Conservation (phyloP, 2,888 invertebrate genomes). For the Drosophila mettleri region DNA sequence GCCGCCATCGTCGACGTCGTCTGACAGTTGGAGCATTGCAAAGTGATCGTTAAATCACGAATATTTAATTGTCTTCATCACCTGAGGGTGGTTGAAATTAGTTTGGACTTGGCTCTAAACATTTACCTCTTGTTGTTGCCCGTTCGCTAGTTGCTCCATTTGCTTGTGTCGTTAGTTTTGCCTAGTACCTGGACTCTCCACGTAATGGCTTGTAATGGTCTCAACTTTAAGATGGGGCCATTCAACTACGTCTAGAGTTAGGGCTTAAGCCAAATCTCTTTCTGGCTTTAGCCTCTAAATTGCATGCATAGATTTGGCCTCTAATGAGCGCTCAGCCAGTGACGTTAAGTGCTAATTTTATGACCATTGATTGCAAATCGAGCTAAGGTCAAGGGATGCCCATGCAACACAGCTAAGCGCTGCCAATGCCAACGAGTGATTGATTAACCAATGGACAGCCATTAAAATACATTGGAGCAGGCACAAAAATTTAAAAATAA, state of each 20-base stretch:
- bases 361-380: slow-evolving; percentile 52
- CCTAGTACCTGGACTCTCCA: slow-evolving; percentile 26
- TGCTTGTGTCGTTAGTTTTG: slow-evolving; percentile 34
- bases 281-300: slow-evolving; percentile 43
- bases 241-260: slow-evolving; percentile 44
- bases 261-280: slow-evolving; percentile 34
- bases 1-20: slow-evolving; percentile 42
- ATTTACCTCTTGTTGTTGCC: slow-evolving; percentile 57
- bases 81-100: slow-evolving; percentile 83
- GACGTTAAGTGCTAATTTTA: slow-evolving; percentile 71
- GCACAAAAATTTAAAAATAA: neutral
- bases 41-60: slow-evolving; percentile 85
- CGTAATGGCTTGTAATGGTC: slow-evolving; percentile 65
- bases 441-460: slow-evolving; percentile 7
- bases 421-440: slow-evolving; percentile 18
- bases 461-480: neutral
- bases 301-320: slow-evolving; percentile 71
- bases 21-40: slow-evolving; percentile 79
- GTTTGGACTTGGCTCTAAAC: slow-evolving; percentile 74
- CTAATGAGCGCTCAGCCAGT: slow-evolving; percentile 58
- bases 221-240: slow-evolving; percentile 65
- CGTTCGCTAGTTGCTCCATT: slow-evolving; percentile 34
- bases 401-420: slow-evolving; percentile 4
- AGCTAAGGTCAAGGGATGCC: slow-evolving; percentile 55
- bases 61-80: slow-evolving; percentile 85